Conservation (phyloP, 2,888 invertebrate genomes). For the Lasioglossum figueresi region DNA sequence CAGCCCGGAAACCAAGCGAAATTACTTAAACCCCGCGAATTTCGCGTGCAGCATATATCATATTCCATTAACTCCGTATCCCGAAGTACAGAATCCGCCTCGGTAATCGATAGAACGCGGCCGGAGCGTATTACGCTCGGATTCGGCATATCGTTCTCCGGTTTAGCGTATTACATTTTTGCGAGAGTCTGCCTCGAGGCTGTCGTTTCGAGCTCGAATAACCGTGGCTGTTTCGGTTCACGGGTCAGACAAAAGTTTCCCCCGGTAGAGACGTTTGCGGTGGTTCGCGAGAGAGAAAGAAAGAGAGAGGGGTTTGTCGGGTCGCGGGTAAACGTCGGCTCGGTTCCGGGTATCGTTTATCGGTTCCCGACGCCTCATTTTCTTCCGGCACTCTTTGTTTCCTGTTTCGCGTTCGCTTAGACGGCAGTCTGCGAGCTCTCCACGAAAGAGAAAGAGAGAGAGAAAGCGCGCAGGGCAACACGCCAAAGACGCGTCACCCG, state of each 20-base stretch:
- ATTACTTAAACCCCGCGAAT: not conserved
- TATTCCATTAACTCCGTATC: conserved; percentile 4
- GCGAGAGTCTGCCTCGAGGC: not conserved
- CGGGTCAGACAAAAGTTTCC: not conserved
- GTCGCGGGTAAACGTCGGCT: conserved; percentile 6
- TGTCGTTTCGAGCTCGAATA: not conserved
- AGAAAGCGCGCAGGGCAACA: conserved; percentile 37
- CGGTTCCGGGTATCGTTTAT: conserved; percentile 43
- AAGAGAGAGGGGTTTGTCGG: not conserved
- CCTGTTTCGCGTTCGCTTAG: conserved; percentile 41
- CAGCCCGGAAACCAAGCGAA: not conserved
- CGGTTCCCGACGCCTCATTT: conserved; percentile 28
- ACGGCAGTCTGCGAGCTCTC: conserved; percentile 2
- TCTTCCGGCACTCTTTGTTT: conserved; percentile 48
- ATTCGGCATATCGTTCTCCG: not conserved
- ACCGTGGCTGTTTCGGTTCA: not conserved
- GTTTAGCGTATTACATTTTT: not conserved
- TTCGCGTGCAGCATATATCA: not conserved
- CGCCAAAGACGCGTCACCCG: conserved; percentile 54
- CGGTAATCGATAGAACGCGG: not conserved
- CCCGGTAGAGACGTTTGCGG: not conserved
- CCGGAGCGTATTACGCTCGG: not conserved
- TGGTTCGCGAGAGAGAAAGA: not conserved
- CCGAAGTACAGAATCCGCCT: not conserved
- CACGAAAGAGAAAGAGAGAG: not conserved